phyloP scores from a whole-genome alignment of 2,797 vertebrate species.

The Nasua narica region DNA sequence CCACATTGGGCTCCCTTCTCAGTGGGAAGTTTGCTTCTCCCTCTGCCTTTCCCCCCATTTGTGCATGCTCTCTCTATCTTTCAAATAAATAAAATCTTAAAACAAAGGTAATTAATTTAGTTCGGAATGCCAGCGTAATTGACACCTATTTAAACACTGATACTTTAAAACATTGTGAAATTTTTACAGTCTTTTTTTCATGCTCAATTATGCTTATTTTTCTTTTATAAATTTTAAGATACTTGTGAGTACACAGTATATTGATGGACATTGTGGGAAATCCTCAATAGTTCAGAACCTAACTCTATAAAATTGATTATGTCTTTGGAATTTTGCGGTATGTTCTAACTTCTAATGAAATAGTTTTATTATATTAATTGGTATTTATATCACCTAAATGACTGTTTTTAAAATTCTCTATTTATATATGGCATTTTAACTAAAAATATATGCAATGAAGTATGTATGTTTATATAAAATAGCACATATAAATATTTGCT shows the following conservation, averaged over 20 bases:
- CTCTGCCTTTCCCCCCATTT: no score
- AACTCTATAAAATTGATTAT: neutral
- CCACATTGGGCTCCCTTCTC: no score
- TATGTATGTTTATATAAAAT: neutral
- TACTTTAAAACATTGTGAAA: neutral
- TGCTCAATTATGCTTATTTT: neutral
- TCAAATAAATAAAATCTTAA: no score
- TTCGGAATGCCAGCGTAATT: neutral
- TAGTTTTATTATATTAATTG: neutral
- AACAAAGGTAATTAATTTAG: neutral
- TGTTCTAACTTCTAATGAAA: neutral
- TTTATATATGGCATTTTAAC: neutral
- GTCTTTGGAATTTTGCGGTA: neutral
- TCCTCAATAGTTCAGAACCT: neutral
- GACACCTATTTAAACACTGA: neutral
- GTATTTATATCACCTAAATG: neutral
- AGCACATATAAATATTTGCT: neutral
- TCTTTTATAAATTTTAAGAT: neutral
- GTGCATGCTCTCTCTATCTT: no score
- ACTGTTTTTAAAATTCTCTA: neutral
- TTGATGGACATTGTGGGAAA: neutral
- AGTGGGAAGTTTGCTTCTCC: no score
- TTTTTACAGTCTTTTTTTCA: neutral
- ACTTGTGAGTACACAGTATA: neutral
- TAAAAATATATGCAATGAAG: neutral